phyloP scores from a whole-genome alignment of 1,140 invertebrate species.

The Philaenus spumarius region DNA sequence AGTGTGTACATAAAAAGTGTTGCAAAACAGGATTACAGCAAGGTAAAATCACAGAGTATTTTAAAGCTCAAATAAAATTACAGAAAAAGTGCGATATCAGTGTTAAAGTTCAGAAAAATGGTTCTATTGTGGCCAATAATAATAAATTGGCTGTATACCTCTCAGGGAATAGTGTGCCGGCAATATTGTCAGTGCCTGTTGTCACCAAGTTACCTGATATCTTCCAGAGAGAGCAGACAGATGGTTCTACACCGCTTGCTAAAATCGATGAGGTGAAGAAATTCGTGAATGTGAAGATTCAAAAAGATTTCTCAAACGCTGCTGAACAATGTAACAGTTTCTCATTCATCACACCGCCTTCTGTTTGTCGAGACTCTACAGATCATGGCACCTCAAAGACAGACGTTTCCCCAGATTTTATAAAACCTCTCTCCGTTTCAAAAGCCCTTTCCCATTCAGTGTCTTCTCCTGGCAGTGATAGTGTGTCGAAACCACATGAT shows the following conservation, averaged over 20 bases:
- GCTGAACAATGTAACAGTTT: no score
- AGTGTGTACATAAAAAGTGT: not conserved
- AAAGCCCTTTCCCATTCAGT: no score
- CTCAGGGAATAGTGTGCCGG: constrained; percentile 6
- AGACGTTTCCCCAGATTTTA: no score
- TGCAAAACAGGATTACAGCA: constrained; percentile 32
- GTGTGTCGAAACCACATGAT: no score
- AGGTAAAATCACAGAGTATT: constrained; percentile 73
- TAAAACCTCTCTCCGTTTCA: no score
- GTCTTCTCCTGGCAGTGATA: no score
- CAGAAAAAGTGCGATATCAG: constrained; percentile 31
- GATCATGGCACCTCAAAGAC: no score
- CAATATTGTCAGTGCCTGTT: constrained; percentile 3
- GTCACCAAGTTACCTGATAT: constrained; percentile 5
- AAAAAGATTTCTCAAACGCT: not conserved
- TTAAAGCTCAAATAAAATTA: constrained; percentile 70
- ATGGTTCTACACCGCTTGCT: not conserved
- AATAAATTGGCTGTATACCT: constrained; percentile 5
- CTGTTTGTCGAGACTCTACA: no score
- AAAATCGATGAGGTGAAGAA: constrained; percentile 3
- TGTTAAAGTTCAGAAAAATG: not conserved
- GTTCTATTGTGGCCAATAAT: not conserved
- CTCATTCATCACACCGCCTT: no score
- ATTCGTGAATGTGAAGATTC: not conserved
- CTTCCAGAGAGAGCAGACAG: constrained; percentile 4